phyloP scores from a whole-genome alignment of 2,888 invertebrate species.

The Noctuana brunneofusca region DNA sequence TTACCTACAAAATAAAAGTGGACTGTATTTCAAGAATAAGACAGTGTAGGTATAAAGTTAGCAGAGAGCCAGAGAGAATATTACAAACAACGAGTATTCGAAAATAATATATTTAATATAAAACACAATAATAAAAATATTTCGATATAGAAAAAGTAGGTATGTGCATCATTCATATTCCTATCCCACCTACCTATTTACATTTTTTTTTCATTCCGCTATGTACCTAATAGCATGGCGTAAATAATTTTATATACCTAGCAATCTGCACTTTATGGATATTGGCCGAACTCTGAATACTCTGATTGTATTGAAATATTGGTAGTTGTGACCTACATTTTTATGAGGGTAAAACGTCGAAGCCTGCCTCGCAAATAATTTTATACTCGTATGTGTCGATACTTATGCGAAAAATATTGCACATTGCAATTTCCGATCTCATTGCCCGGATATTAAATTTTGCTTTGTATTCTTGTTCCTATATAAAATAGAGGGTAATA shows the following conservation, averaged over 20 bases:
- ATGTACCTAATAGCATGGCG: not conserved
- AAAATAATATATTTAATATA: too few species aligned
- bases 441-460: not conserved
- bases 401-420: conserved; percentile 19
- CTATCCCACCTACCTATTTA: too few species aligned
- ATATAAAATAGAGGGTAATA: not conserved
- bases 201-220: too few species aligned
- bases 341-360: conserved; percentile 20
- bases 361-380: conserved; percentile 21
- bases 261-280: conserved; percentile 13
- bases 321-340: conserved; percentile 26
- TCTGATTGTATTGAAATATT: conserved; percentile 27
- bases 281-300: conserved; percentile 3
- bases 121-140: too few species aligned
- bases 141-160: too few species aligned
- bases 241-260: conserved; percentile 14
- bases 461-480: not conserved
- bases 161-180: too few species aligned
- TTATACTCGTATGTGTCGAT: conserved; percentile 15
- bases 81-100: too few species aligned
- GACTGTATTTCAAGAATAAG: too few species aligned
- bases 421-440: conserved; percentile 25
- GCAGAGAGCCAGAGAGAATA: too few species aligned
- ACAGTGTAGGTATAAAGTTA: too few species aligned
- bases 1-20: too few species aligned